Evolutionary conservation across 1,140 invertebrate species (phyloP).

Genomic region (Octopus bimaculoides): DNA sequence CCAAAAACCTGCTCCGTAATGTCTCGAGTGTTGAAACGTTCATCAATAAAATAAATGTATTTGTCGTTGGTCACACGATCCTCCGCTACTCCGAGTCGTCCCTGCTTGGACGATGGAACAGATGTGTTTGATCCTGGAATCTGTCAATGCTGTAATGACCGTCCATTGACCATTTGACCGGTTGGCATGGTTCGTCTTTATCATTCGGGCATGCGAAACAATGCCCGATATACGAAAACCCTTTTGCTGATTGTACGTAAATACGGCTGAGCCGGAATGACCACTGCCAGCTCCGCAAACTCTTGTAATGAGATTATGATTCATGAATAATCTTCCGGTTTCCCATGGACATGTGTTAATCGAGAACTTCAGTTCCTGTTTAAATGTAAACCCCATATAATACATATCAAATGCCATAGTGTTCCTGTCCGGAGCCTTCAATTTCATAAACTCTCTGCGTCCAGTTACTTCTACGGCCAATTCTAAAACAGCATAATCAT

Average conservation of each 20-base stretch:
- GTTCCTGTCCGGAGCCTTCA: slow-evolving; percentile 31
- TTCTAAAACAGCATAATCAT: slow-evolving; percentile 42
- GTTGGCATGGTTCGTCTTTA: not conserved
- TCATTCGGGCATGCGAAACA: slow-evolving; percentile 32
- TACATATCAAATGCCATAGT: slow-evolving; percentile 32
- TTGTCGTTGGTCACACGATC: too few relatives aligned
- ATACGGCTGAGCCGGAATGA: slow-evolving; percentile 41
- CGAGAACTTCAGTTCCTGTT: slow-evolving; percentile 28
- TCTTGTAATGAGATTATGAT: slow-evolving; percentile 38
- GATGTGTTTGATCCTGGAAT: slow-evolving; percentile 38
- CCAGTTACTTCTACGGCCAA: slow-evolving; percentile 33
- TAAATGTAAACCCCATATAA: slow-evolving; percentile 39
- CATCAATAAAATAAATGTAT: too few relatives aligned
- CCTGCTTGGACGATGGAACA: slow-evolving; percentile 31
- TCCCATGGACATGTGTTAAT: slow-evolving; percentile 31
- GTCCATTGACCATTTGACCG: slow-evolving; percentile 23
- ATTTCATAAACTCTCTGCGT: slow-evolving; percentile 31
- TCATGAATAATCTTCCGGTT: slow-evolving; percentile 27
- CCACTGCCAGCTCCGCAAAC: slow-evolving; percentile 40
- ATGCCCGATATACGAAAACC: slow-evolving; percentile 37
- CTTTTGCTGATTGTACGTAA: slow-evolving; percentile 27
- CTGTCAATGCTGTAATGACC: slow-evolving; percentile 40
- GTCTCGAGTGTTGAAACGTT: too few relatives aligned
- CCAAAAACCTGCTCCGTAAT: too few relatives aligned
- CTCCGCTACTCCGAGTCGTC: not conserved